Conservation (phyloP, 2,888 invertebrate species). For the Achlya flavicornis region DNA sequence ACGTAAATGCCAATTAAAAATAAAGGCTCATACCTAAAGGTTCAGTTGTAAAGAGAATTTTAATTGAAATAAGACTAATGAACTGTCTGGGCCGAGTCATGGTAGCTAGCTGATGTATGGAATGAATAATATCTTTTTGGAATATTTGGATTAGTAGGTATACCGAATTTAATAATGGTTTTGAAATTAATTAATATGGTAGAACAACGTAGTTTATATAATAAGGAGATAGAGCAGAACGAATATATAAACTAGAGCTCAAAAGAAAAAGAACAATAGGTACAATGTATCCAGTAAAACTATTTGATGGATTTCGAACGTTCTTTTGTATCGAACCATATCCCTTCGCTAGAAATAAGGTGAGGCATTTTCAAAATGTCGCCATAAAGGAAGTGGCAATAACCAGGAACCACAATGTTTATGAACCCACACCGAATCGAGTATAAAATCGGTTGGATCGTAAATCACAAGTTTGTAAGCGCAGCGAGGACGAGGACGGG, state of each 20-base stretch:
- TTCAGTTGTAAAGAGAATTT: constrained; percentile 19
- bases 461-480: constrained; percentile 47
- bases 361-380: constrained; percentile 7
- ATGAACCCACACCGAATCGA: constrained; percentile 24
- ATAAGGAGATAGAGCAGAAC: too few relatives aligned
- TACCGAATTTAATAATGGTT: too few relatives aligned
- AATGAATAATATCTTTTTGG: too few relatives aligned
- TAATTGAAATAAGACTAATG: constrained; percentile 20
- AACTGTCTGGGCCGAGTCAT: not conserved
- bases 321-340: constrained; percentile 4
- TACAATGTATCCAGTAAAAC: too few relatives aligned
- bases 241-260: too few relatives aligned
- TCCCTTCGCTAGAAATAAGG: not conserved
- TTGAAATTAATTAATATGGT: too few relatives aligned
- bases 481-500: not conserved
- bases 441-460: constrained; percentile 35
- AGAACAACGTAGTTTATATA: too few relatives aligned
- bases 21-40: constrained; percentile 18
- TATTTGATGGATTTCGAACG: not conserved
- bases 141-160: too few relatives aligned
- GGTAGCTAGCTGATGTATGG: too few relatives aligned
- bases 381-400: constrained; percentile 13
- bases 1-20: not conserved
- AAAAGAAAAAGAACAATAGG: too few relatives aligned
- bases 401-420: constrained; percentile 14